A percentile compares a stretch with the other conserved stretches of the same genome.
phyloP scores from a whole-genome alignment of 2,888 invertebrate species.

The Standfussiana lucernea region DNA sequence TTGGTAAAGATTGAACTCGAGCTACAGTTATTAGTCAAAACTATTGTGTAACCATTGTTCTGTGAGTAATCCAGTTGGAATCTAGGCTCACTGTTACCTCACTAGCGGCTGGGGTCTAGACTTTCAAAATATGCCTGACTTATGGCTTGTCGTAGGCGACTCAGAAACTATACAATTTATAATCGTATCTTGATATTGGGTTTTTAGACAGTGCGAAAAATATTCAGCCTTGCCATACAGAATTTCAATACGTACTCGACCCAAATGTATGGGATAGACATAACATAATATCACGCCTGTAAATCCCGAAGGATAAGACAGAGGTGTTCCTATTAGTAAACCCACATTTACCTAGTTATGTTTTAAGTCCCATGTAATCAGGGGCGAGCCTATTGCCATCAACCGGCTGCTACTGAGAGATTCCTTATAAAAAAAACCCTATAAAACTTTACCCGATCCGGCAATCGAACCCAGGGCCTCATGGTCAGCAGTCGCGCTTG shows the following conservation, averaged over 20 bases:
- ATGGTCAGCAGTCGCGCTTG: too few relatives aligned
- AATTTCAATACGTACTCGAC: background rate
- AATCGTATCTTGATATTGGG: slow-evolving; percentile 15
- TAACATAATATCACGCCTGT: too few relatives aligned
- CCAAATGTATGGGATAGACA: too few relatives aligned
- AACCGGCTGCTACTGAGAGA: background rate
- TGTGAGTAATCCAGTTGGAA: slow-evolving; percentile 47
- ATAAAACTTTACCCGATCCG: background rate
- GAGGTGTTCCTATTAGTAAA: too few relatives aligned
- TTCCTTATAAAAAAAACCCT: background rate
- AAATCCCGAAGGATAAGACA: too few relatives aligned
- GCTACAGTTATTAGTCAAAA: slow-evolving; percentile 43
- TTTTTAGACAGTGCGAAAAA: background rate
- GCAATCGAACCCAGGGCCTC: too few relatives aligned
- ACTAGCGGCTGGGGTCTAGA: slow-evolving; percentile 29
- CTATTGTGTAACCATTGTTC: slow-evolving; percentile 56
- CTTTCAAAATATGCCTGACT: slow-evolving; percentile 49
- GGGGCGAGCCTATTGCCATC: background rate
- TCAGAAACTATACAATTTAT: slow-evolving; percentile 5
- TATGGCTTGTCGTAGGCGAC: slow-evolving; percentile 39
- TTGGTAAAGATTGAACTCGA: background rate
- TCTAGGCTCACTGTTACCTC: slow-evolving; percentile 45
- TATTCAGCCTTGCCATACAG: background rate
- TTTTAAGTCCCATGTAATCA: background rate
- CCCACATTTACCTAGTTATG: background rate